These are phyloP conservation scores for Phylloscopus trochilus DNA, from an alignment of 2,113 vertebrate species.

Conservation along the genomic window DNA sequence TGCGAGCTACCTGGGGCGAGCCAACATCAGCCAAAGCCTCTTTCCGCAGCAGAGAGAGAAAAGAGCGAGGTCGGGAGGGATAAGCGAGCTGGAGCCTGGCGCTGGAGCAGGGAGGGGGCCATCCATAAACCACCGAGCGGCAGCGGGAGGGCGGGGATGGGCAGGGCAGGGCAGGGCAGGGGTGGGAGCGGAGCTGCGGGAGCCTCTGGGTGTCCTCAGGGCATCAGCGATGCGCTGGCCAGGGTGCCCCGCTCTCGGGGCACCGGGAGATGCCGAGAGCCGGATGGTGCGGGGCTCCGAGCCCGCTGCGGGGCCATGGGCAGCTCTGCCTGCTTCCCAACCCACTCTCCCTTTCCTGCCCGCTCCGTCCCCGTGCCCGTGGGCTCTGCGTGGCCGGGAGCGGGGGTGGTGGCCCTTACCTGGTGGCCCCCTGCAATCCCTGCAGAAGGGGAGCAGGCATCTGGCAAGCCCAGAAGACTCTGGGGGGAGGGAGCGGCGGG, in stretches of 20 bases:
- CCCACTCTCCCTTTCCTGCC: background rate
- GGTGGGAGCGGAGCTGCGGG: background rate
- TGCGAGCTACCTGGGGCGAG: slow-evolving; percentile 4
- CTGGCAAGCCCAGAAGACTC: slow-evolving; percentile 66
- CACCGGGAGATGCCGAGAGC: background rate
- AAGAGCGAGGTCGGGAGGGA: slow-evolving; percentile 56
- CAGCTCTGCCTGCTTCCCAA: slow-evolving; percentile 29
- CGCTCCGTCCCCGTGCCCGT: background rate
- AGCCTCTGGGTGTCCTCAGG: background rate
- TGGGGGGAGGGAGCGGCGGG: slow-evolving; percentile 66
- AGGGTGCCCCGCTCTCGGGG: background rate
- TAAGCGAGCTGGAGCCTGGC: slow-evolving; percentile 23
- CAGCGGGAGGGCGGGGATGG: background rate
- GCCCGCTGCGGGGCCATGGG: background rate
- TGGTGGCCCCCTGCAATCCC: slow-evolving; percentile 68
- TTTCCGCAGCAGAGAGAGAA: slow-evolving; percentile 48
- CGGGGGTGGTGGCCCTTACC: slow-evolving; percentile 60
- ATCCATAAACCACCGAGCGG: slow-evolving; percentile 65
- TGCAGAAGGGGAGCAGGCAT: slow-evolving; percentile 66
- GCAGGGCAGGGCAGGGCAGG: background rate
- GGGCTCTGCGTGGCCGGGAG: slow-evolving; percentile 14
- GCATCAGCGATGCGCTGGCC: background rate
- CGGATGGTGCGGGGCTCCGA: background rate
- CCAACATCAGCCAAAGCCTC: slow-evolving; percentile 55
- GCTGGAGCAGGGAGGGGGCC: slow-evolving; percentile 32